Conservation (phyloP, 2,888 invertebrate genomes). For the Tortrix viridana region DNA sequence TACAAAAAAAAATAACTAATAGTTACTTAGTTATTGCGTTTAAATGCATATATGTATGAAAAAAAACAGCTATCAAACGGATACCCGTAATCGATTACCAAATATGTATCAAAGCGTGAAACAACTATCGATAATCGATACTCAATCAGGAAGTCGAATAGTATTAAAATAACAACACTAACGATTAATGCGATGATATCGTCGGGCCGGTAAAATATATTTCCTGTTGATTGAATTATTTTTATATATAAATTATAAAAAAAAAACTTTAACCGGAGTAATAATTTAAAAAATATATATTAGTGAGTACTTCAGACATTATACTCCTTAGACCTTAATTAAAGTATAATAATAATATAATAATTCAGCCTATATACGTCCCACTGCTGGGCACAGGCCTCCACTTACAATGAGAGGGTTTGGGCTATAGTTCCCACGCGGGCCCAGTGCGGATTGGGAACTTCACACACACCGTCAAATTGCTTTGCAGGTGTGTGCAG, state of each 20-base stretch:
- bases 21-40: no score
- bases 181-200: neutral
- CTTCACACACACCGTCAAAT: no score
- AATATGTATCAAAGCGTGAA: conserved; percentile 2
- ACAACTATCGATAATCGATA: neutral
- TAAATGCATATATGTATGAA: neutral
- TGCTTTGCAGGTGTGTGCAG: no score
- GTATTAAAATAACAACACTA: neutral
- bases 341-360: no score
- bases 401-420: no score
- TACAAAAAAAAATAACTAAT: no score
- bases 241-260: neutral
- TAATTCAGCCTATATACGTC: no score
- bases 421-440: no score
- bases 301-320: no score
- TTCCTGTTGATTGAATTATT: neutral
- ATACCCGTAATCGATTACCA: neutral
- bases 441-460: no score
- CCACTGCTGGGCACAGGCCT: no score
- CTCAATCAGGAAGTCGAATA: neutral
- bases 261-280: neutral
- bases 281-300: neutral
- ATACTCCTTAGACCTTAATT: no score
- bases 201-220: conserved; percentile 3
- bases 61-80: neutral